Conservation (phyloP, 1,140 invertebrate genomes). For the Caligus rogercresseyi region DNA sequence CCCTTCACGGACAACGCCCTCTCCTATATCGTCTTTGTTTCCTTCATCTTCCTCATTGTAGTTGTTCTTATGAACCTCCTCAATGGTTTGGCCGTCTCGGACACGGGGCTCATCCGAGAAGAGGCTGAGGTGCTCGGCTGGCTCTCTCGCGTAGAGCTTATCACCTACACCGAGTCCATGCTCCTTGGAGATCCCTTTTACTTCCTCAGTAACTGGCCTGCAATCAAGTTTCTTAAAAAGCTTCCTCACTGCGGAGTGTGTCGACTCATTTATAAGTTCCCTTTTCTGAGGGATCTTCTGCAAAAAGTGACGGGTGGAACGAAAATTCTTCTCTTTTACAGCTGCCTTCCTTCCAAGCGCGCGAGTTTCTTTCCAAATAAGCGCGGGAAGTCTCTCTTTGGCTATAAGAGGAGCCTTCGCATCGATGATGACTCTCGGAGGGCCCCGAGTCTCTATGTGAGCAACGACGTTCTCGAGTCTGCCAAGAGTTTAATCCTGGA, state of each 20-base stretch:
- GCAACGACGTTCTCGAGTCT: constrained; percentile 17
- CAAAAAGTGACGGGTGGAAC: constrained; percentile 13
- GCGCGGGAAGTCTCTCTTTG: background rate
- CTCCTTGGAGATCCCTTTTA: constrained; percentile 31
- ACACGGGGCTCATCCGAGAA: constrained; percentile 24
- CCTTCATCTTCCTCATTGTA: constrained; percentile 26
- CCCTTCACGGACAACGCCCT: constrained; percentile 22
- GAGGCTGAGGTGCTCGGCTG: constrained; percentile 38
- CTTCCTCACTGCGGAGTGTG: constrained; percentile 1
- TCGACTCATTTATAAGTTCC: constrained; percentile 2
- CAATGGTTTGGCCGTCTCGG: constrained; percentile 27
- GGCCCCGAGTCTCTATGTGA: background rate
- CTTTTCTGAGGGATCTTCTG: background rate
- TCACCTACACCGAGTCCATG: constrained; percentile 49
- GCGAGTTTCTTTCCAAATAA: constrained; percentile 18
- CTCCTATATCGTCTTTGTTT: constrained; percentile 24
- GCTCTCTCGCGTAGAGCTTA: constrained; percentile 43
- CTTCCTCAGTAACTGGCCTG: constrained; percentile 29
- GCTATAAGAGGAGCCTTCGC: constrained; percentile 7
- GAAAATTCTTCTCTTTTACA: constrained; percentile 14
- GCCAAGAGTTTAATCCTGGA: constrained; percentile 15
- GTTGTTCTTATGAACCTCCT: constrained; percentile 27
- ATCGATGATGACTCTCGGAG: background rate
- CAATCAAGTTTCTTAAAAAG: constrained; percentile 30
- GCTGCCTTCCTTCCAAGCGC: constrained; percentile 8